Conservation (phyloP, 2,888 invertebrate species). For the Brachyptera risi region DNA sequence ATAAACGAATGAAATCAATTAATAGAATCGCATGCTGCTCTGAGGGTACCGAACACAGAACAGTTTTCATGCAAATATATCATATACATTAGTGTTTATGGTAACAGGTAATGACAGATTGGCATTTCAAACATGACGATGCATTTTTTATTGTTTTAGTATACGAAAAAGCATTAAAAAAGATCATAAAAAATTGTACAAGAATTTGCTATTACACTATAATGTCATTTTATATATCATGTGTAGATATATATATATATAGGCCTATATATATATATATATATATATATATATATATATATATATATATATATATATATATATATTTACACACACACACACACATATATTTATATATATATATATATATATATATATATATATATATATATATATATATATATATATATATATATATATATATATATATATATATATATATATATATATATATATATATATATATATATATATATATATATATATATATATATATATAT, state of each 20-base stretch:
- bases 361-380: too few relatives aligned
- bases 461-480: too few relatives aligned
- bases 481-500: neutral
- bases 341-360: too few relatives aligned
- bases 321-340: too few relatives aligned
- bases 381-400: neutral
- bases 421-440: constrained; percentile 2
- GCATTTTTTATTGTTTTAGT: constrained; percentile 14
- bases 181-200: constrained; percentile 8
- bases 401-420: constrained; percentile 10
- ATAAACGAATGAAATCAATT: too few relatives aligned
- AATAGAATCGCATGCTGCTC: too few relatives aligned
- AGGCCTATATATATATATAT: too few relatives aligned
- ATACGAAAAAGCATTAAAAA: constrained; percentile 10
- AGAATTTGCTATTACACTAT: constrained; percentile 13
- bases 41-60: too few relatives aligned
- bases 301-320: neutral
- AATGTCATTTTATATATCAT: constrained; percentile 1
- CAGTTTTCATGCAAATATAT: too few relatives aligned
- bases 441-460: neutral
- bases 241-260: too few relatives aligned
- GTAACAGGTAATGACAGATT: constrained; percentile 9
- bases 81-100: neutral
- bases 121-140: constrained; percentile 4
- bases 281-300: constrained; percentile 12